Evolutionary conservation across 1,140 invertebrate species (phyloP).

Genomic region (Parapsyche elsis): DNA sequence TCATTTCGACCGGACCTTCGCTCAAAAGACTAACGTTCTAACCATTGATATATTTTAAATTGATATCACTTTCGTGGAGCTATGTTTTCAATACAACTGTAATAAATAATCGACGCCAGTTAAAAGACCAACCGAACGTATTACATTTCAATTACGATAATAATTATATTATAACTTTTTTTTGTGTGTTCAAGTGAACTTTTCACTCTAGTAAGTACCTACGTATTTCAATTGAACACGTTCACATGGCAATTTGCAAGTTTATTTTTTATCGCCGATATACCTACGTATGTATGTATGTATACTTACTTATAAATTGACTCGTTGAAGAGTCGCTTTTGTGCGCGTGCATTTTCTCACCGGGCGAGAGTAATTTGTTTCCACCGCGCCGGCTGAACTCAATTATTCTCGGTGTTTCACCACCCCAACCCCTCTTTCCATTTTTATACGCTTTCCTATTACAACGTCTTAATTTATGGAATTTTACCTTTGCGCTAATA

Average conservation of each 20-base stretch:
- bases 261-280: not conserved
- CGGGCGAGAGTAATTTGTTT: constrained; percentile 16
- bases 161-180: not conserved
- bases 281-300: not conserved
- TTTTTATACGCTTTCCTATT: not conserved
- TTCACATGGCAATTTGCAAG: constrained; percentile 19
- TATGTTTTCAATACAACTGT: too few relatives aligned
- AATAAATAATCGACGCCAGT: too few relatives aligned
- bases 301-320: constrained; percentile 11
- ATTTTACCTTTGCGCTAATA: not conserved
- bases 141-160: too few relatives aligned
- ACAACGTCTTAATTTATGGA: not conserved
- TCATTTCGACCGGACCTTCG: too few relatives aligned
- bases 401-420: constrained; percentile 1
- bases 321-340: constrained; percentile 16
- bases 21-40: too few relatives aligned
- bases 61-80: too few relatives aligned
- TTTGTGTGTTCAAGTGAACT: not conserved
- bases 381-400: constrained; percentile 18
- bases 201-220: not conserved
- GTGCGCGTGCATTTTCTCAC: constrained; percentile 1
- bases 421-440: not conserved
- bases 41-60: too few relatives aligned
- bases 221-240: not conserved
- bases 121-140: too few relatives aligned